Conservation (phyloP, 2,888 invertebrate genomes). For the Rhamphomyia laevipes region DNA sequence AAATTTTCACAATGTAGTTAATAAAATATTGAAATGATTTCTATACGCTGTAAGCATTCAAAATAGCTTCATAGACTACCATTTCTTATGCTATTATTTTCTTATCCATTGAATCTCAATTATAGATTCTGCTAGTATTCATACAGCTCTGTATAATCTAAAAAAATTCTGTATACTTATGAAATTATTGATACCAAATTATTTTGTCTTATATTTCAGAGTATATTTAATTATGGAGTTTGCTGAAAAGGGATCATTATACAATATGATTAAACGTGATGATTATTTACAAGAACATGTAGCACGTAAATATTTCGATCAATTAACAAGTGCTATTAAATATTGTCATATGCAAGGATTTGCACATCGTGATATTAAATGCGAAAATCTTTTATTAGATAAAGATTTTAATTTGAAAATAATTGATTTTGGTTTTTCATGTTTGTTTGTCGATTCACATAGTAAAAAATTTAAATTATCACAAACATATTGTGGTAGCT, state of each 20-base stretch:
- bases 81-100: too few relatives aligned
- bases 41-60: too few relatives aligned
- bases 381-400: slow-evolving; percentile 70
- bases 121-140: too few relatives aligned
- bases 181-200: neutral
- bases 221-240: slow-evolving; percentile 78
- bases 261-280: slow-evolving; percentile 63
- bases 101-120: too few relatives aligned
- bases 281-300: slow-evolving; percentile 56
- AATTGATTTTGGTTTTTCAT: slow-evolving; percentile 74
- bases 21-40: too few relatives aligned
- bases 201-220: slow-evolving; percentile 35
- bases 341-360: slow-evolving; percentile 73
- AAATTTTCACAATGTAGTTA: too few relatives aligned
- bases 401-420: slow-evolving; percentile 57
- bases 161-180: too few relatives aligned
- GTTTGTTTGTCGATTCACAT: slow-evolving; percentile 54
- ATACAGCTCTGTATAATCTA: too few relatives aligned
- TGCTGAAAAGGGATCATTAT: slow-evolving; percentile 66
- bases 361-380: slow-evolving; percentile 73
- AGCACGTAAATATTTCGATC: slow-evolving; percentile 58
- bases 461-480: slow-evolving; percentile 55
- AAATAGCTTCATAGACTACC: too few relatives aligned
- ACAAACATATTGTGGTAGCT: slow-evolving; percentile 81
- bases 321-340: slow-evolving; percentile 60